A percentile compares a stretch with the other conserved stretches of the same genome.
Evolutionary conservation across 2,797 vertebrate genomes (phyloP).

Genomic region (Diceros bicornis): DNA sequence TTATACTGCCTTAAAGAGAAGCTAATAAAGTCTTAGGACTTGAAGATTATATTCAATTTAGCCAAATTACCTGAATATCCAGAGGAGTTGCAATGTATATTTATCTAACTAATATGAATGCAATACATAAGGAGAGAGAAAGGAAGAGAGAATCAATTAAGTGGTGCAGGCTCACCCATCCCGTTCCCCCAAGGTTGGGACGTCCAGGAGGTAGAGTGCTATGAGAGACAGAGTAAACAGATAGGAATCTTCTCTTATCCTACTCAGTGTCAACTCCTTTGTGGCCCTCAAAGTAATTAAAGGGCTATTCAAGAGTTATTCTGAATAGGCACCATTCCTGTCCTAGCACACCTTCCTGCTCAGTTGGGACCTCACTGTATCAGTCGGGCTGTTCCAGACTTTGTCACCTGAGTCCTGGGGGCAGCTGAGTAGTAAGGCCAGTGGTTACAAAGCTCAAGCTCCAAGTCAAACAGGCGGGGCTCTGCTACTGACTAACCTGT

Average conservation of each 20-base stretch:
- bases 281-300: neutral
- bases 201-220: neutral
- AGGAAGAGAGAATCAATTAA: neutral
- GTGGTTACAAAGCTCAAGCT: neutral
- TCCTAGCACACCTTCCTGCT: too few relatives aligned
- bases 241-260: neutral
- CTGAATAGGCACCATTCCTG: too few relatives aligned
- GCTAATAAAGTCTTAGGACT: neutral
- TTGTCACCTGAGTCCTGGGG: neutral
- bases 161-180: neutral
- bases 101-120: constrained; percentile 6
- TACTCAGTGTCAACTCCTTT: neutral
- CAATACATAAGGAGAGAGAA: neutral
- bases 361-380: neutral
- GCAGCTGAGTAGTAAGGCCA: neutral
- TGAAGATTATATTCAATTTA: neutral
- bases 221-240: neutral
- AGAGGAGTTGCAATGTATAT: neutral
- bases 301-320: too few relatives aligned
- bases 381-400: neutral
- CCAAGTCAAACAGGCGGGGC: neutral
- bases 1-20: constrained; percentile 22
- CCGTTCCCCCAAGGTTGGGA: neutral
- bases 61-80: neutral
- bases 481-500: neutral